Conservation (phyloP, 2,797 vertebrate species). For the Rhinogobio ventralis region DNA sequence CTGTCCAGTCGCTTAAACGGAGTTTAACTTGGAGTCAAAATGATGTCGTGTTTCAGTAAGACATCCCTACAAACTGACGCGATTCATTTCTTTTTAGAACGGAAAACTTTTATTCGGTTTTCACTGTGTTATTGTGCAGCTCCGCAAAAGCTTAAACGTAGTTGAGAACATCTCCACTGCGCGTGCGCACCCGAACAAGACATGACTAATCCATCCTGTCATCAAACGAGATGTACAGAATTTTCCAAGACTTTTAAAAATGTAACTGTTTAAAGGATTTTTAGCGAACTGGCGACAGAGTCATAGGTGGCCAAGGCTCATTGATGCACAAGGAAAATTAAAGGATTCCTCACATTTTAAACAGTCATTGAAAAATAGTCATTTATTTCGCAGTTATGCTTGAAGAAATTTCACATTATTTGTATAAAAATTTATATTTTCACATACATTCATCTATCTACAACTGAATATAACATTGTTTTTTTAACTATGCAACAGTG, state of each 20-base stretch:
- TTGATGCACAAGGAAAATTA: no score
- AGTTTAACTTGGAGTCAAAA: neutral
- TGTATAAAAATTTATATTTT: neutral
- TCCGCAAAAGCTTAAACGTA: neutral
- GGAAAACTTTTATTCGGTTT: neutral
- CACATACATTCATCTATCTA: neutral
- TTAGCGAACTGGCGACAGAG: no score
- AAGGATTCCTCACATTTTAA: neutral
- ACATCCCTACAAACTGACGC: neutral
- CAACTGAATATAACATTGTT: neutral
- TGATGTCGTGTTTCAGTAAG: neutral
- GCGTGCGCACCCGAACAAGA: constrained; percentile 2
- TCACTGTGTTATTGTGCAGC: neutral
- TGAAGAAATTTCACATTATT: neutral
- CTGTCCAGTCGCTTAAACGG: neutral
- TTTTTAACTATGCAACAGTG: neutral
- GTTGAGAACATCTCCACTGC: neutral
- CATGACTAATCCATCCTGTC: constrained; percentile 25
- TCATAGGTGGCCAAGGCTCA: no score
- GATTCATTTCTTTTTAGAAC: neutral
- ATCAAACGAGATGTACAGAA: neutral
- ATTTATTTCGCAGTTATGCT: constrained; percentile 13
- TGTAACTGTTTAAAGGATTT: no score
- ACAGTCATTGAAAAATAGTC: neutral
- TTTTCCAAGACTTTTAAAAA: neutral